phyloP scores from a whole-genome alignment of 1,140 invertebrate genomes.

The Drosophila sproati region DNA sequence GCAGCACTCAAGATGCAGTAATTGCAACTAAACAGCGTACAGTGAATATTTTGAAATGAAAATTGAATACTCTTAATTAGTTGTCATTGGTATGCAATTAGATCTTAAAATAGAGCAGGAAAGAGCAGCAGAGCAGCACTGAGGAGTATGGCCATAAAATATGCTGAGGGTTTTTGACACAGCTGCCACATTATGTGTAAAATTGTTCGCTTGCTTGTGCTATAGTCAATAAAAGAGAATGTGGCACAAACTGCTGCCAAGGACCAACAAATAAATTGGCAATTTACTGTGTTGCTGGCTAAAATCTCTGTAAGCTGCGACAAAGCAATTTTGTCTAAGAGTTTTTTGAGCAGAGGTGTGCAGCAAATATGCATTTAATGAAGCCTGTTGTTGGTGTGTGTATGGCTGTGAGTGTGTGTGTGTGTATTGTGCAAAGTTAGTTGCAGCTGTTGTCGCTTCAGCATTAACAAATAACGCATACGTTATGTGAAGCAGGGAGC shows the following conservation, averaged over 20 bases:
- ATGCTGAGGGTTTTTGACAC: constrained; percentile 24
- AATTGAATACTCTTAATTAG: constrained; percentile 42
- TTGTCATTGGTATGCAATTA: constrained; percentile 16
- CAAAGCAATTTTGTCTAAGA: constrained; percentile 53
- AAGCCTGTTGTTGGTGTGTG: constrained; percentile 40
- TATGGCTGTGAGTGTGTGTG: constrained; percentile 15
- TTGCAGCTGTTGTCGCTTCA: constrained; percentile 29
- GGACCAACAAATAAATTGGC: constrained; percentile 70
- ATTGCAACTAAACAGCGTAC: constrained; percentile 9
- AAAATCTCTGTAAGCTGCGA: constrained; percentile 49
- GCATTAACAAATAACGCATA: constrained; percentile 77
- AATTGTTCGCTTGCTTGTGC: constrained; percentile 53
- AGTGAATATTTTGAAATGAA: constrained; percentile 1
- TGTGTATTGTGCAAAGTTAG: constrained; percentile 8
- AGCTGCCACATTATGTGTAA: constrained; percentile 52
- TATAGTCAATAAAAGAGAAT: constrained; percentile 50
- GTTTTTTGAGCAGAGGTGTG: constrained; percentile 54
- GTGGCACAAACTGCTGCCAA: constrained; percentile 61
- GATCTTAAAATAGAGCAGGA: neutral
- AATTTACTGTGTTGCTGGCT: constrained; percentile 60
- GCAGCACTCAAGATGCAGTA: constrained; percentile 30
- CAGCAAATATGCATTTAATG: constrained; percentile 80
- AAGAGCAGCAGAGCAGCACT: neutral
- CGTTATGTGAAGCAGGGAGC: constrained; percentile 49
- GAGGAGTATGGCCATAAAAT: constrained; percentile 31